Conservation (phyloP, 2,888 invertebrate genomes). For the Diarsia dahlii region DNA sequence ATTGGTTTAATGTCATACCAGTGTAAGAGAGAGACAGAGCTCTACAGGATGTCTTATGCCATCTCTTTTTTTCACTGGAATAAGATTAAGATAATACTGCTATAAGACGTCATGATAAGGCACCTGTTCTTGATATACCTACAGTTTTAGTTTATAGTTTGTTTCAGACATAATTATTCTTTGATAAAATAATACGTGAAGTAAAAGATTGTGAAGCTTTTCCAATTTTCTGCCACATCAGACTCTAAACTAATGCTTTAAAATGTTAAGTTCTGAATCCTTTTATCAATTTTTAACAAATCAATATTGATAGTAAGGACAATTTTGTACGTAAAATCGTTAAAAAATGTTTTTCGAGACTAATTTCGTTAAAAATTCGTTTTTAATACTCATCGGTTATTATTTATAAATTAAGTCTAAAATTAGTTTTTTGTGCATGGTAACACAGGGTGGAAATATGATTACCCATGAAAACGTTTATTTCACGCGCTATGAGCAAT, state of each 20-base stretch:
- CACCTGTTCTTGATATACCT: constrained; percentile 12
- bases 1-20: no score
- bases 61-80: no score
- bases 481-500: constrained; percentile 62
- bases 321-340: constrained; percentile 36
- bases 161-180: neutral
- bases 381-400: constrained; percentile 79
- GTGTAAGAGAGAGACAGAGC: no score
- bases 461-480: constrained; percentile 72
- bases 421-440: constrained; percentile 78
- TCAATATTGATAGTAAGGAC: constrained; percentile 61
- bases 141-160: constrained; percentile 29
- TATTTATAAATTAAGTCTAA: constrained; percentile 72
- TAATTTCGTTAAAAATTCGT: constrained; percentile 59
- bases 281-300: constrained; percentile 58
- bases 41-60: no score
- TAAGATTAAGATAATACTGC: no score
- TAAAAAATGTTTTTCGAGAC: constrained; percentile 33
- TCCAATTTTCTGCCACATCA: neutral
- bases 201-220: neutral
- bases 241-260: constrained; percentile 33
- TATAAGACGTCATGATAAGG: no score
- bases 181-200: constrained; percentile 5
- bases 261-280: constrained; percentile 37
- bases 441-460: constrained; percentile 80